phyloP scores from a whole-genome alignment of 2,888 invertebrate genomes.

The Brachyopa scutellaris region DNA sequence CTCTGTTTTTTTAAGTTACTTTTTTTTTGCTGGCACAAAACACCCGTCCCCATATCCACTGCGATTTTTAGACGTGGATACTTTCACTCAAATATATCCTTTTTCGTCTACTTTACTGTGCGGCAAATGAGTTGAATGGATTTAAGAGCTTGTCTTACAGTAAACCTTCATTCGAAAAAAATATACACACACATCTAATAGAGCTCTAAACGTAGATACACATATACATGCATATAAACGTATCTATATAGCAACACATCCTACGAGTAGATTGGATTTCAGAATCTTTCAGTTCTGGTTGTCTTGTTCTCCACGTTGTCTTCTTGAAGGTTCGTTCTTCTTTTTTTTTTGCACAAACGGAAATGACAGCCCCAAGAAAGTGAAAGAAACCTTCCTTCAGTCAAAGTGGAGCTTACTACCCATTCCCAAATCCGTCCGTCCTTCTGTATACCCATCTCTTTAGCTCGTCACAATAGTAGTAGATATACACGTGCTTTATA shows the following conservation, averaged over 20 bases:
- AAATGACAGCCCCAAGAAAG: slow-evolving; percentile 75
- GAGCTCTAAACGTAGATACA: background rate
- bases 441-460: slow-evolving; percentile 54
- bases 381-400: slow-evolving; percentile 80
- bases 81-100: slow-evolving; percentile 52
- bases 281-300: slow-evolving; percentile 71
- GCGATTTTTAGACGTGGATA: slow-evolving; percentile 34
- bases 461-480: slow-evolving; percentile 50
- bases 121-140: slow-evolving; percentile 70
- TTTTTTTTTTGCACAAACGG: slow-evolving; percentile 67
- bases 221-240: background rate
- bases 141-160: slow-evolving; percentile 41
- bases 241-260: slow-evolving; percentile 29
- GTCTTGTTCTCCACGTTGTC: slow-evolving; percentile 69
- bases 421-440: slow-evolving; percentile 13
- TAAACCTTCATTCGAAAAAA: background rate
- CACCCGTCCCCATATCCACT: slow-evolving; percentile 34
- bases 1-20: too few relatives aligned
- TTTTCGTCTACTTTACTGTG: slow-evolving; percentile 61
- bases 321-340: slow-evolving; percentile 64
- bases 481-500: background rate
- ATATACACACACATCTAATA: slow-evolving; percentile 19
- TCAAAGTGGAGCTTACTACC: slow-evolving; percentile 55
- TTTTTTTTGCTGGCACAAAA: slow-evolving; percentile 32
- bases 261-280: slow-evolving; percentile 71